A percentile compares a stretch with the other conserved stretches of the same genome.
Evolutionary conservation across 53 echinoderm and acorn worm species (phyloP).

Genomic region (Apostichopus leukothele): DNA sequence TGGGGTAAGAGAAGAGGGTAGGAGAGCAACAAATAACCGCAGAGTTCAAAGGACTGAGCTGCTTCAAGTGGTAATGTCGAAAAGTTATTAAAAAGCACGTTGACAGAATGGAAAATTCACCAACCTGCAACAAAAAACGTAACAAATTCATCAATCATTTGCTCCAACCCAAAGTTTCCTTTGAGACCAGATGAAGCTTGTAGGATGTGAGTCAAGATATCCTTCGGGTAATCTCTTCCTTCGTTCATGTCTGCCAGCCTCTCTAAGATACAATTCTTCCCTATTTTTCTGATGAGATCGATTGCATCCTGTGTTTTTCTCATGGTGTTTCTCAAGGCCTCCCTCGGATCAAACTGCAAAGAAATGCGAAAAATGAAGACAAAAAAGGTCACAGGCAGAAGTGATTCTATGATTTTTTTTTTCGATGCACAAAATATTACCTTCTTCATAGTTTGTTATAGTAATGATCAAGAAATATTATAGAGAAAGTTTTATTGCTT

Average conservation of each 20-base stretch:
- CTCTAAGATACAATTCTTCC: conserved; percentile 51
- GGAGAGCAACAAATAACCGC: too few species aligned
- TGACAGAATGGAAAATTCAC: background rate
- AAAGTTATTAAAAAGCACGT: too few species aligned
- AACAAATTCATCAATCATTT: conserved; percentile 56
- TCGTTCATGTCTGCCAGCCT: conserved; percentile 33
- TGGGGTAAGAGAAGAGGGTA: too few species aligned
- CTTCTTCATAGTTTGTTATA: too few species aligned
- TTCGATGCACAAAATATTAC: too few species aligned
- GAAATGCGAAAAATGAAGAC: background rate
- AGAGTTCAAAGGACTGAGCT: too few species aligned
- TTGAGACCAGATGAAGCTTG: conserved; percentile 20
- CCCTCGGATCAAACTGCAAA: conserved; percentile 23
- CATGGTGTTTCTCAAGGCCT: background rate
- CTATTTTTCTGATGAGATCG: conserved; percentile 48
- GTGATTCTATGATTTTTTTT: too few species aligned
- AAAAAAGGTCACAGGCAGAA: too few species aligned
- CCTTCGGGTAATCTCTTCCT: conserved; percentile 32
- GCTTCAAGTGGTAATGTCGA: too few species aligned
- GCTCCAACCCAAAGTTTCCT: conserved; percentile 37
- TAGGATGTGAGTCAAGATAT: conserved; percentile 50
- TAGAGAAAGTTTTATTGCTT: too few species aligned
- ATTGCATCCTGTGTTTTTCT: conserved; percentile 35
- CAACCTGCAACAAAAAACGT: conserved; percentile 52
- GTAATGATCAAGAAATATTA: too few species aligned